Percentiles rank a stretch among this genome's conserved stretches.
Evolutionary conservation across 2,888 invertebrate genomes (phyloP).

Genomic region (Onchidella celtica): DNA sequence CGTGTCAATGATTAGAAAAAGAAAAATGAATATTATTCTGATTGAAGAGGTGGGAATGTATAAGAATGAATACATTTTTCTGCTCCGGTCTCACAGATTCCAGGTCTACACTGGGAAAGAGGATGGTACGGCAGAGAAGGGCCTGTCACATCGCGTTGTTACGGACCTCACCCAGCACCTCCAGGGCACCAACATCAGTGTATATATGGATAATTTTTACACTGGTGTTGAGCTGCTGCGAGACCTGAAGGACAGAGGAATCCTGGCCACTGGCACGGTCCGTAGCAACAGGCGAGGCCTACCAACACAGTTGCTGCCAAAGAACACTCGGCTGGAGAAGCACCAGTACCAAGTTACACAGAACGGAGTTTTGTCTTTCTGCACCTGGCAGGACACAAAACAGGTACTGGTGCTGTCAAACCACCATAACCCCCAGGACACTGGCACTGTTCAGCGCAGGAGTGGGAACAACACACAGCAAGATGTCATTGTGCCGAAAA

Average conservation of each 20-base stretch:
- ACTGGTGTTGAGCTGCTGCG: background rate
- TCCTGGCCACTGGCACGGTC: background rate
- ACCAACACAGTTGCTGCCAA: background rate
- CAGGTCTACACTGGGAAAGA: constrained; percentile 5
- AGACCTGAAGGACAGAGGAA: background rate
- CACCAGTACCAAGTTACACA: background rate
- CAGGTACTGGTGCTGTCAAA: too few species aligned
- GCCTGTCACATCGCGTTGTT: background rate
- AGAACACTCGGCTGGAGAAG: background rate
- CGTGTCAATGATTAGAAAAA: too few species aligned
- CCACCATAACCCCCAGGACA: too few species aligned
- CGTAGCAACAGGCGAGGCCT: background rate
- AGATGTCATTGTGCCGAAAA: too few species aligned
- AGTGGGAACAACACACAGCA: too few species aligned
- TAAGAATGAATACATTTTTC: too few species aligned
- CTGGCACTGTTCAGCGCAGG: too few species aligned
- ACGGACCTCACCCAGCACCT: background rate
- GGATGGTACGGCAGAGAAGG: background rate
- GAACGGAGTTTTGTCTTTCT: background rate
- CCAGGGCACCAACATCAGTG: background rate
- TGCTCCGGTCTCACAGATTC: background rate
- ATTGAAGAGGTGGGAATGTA: too few species aligned
- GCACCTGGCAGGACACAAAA: constrained; percentile 6
- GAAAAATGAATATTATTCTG: too few species aligned
- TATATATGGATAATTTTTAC: constrained; percentile 15